Base-by-base conservation (phyloP, 2,113 vertebrate genomes). In the Centropus bengalensis region DNA sequence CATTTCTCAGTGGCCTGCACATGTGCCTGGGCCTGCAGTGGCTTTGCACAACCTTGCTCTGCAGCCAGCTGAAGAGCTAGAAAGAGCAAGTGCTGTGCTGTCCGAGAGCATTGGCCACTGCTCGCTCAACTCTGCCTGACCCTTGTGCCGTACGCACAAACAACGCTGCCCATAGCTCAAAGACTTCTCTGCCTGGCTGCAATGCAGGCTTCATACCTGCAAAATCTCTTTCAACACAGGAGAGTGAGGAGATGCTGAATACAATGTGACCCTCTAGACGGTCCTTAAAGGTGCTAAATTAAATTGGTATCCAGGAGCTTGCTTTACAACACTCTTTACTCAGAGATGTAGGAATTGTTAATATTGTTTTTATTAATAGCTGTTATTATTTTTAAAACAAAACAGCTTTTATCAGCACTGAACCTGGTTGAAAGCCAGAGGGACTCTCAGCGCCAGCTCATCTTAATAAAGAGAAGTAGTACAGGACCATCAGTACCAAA, bases 141-240 rank as follows among this genome's bases (percentile, higher is more conserved):
- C 71, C 40, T 51, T 1, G 3, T 45, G 62, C 60, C 0, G 0
- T 4, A 15, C 26, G 20, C 54, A 64, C 49, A 45, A 28, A 23
- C 3, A 3, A 6, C 7, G 32, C 71, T 89, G 85, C 58, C 68
- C 0, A 0, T 4, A 3, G 45, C 69, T 49, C 52, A 7, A 36
- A 6, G 54, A n/a, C 33, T 60, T 74, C 89, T 13, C 40, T 38
- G 8, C 14, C 24, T 6, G 52, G 11, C 36, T 36, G 36, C 28
- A 6, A 60, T 26, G 18, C 60, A 22, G 45, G 40, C 62, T 12
- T 23, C 30, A 18, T 21, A 33, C 4, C 1, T 21, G n/a, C 68
- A 54, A 58, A 64, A n/a, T 19, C 47, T 38, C 24, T 64, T 52
- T 10, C 0, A 20, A 69, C 15, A 63, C 55, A 24, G 52, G 44